Percentiles rank a stretch among this genome's conserved stretches.
Conservation (phyloP, 2,797 vertebrate species). For the Enteromius argenteus region DNA sequence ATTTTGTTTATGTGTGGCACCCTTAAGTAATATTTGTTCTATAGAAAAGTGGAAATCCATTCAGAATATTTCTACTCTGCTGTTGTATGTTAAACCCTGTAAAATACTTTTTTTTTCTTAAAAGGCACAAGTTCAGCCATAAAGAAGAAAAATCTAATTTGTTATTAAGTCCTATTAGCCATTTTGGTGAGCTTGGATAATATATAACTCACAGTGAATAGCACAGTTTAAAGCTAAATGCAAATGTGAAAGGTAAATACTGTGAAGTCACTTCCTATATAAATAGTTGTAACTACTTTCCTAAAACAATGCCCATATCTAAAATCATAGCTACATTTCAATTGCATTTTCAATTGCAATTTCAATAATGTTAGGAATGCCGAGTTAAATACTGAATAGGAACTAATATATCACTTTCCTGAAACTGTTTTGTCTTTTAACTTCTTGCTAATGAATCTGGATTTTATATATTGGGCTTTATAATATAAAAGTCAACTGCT, state of each 20-base stretch:
- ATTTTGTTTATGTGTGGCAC: slow-evolving; percentile 19
- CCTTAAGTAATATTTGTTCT: slow-evolving; percentile 24
- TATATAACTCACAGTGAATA: slow-evolving; percentile 52
- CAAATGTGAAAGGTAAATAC: slow-evolving; percentile 24
- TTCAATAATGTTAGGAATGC: slow-evolving; percentile 6
- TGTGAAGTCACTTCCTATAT: slow-evolving; percentile 20
- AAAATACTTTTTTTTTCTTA: slow-evolving; percentile 66
- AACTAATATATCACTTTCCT: background rate
- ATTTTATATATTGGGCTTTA: background rate
- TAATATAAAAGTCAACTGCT: background rate
- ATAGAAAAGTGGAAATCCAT: slow-evolving; percentile 62
- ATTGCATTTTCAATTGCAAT: too few relatives aligned
- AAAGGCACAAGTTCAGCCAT: slow-evolving; percentile 82
- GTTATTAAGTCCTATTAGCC: slow-evolving; percentile 51
- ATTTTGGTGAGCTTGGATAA: slow-evolving; percentile 45
- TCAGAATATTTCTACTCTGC: slow-evolving; percentile 64
- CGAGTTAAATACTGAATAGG: background rate
- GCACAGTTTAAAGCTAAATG: slow-evolving; percentile 42
- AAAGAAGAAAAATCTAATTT: slow-evolving; percentile 64
- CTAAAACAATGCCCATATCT: slow-evolving; percentile 7
- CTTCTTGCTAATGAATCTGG: background rate
- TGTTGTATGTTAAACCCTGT: slow-evolving; percentile 73
- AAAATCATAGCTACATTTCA: slow-evolving; percentile 16
- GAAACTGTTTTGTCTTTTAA: background rate
- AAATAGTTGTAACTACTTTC: slow-evolving; percentile 32